Base-by-base conservation (phyloP, 2,888 invertebrate species). In the Philereme vetulata region DNA sequence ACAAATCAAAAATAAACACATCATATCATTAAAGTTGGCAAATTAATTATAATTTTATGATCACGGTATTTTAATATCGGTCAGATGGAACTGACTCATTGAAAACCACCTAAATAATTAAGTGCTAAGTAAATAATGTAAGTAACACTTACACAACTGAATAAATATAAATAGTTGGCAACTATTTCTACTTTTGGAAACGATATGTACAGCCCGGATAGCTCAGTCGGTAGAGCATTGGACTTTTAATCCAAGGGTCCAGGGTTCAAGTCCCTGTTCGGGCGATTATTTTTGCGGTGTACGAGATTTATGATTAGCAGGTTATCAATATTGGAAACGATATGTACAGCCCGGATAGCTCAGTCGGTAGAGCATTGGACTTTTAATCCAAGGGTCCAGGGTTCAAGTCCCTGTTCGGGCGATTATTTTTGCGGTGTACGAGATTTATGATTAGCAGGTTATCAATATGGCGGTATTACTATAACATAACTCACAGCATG, bases 341-440 rank as follows among this genome's bases (percentile, higher is more conserved):
- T 1, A 6, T 11, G 4, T 32, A 76, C 10, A 71, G 94, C 94
- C 94, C 94, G 94, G 94, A 94, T 94, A 94, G 94, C 94, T 94
- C 94, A 94, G 94, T 94, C 94, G 94, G 94, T 94, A 94, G 94
- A 94, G 94, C 94, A 94, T 94, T 94, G 94, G 94, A 94, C 94
- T 94, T 94, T 95, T 95, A 95, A 95, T 94, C 94, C 94, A 94
- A 94, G 94, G 94, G 94, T 94, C 94, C 94, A 94, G 94, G 94
- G 94, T 95, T 95, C 94, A 94, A 95, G 94, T 94, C 94, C 94
- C 94, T 94, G 94, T 93, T 93, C 94, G 94, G 94, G 94, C 94
- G 94, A 66, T 44, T 33, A 21, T 48, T 63, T 65, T 69, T 68
- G 60, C 47, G 35, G 6, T 38, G 38, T 38, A 6, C 6, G 38